Conservation (phyloP, 2,888 invertebrate species). For the Ichneumoninae sp. region DNA sequence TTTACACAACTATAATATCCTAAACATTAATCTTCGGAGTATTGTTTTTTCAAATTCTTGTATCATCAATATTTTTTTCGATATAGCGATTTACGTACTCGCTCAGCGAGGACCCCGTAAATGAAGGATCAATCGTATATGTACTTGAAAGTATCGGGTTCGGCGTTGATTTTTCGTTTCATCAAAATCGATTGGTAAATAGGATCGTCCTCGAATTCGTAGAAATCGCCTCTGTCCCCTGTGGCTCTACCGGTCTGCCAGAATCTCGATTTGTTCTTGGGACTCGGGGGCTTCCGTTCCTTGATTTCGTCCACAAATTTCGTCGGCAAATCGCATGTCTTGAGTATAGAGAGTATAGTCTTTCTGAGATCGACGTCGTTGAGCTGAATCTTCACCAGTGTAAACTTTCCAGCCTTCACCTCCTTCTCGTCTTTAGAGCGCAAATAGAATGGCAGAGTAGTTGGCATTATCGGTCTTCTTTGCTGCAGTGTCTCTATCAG, state of each 20-base stretch:
- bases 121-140: slow-evolving; percentile 10
- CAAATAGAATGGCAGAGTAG: slow-evolving; percentile 92
- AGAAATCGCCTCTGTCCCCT: slow-evolving; percentile 78
- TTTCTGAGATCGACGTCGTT: slow-evolving; percentile 89
- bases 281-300: slow-evolving; percentile 87
- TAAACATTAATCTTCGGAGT: too few species aligned
- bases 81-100: background rate
- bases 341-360: slow-evolving; percentile 91
- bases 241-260: slow-evolving; percentile 74
- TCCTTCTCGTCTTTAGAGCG: slow-evolving; percentile 88
- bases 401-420: slow-evolving; percentile 87
- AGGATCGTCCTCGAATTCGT: slow-evolving; percentile 85
- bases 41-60: too few species aligned
- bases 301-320: slow-evolving; percentile 93
- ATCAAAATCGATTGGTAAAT: slow-evolving; percentile 85
- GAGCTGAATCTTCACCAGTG: slow-evolving; percentile 90
- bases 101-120: too few species aligned
- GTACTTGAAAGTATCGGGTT: slow-evolving; percentile 82
- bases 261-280: slow-evolving; percentile 73
- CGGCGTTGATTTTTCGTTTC: slow-evolving; percentile 84
- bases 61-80: too few species aligned
- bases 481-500: slow-evolving; percentile 92
- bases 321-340: slow-evolving; percentile 94
- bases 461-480: slow-evolving; percentile 86
- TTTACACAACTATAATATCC: too few species aligned